Evolutionary conservation across 2,888 invertebrate genomes (phyloP).

Genomic region (Toxonevra muliebris): DNA sequence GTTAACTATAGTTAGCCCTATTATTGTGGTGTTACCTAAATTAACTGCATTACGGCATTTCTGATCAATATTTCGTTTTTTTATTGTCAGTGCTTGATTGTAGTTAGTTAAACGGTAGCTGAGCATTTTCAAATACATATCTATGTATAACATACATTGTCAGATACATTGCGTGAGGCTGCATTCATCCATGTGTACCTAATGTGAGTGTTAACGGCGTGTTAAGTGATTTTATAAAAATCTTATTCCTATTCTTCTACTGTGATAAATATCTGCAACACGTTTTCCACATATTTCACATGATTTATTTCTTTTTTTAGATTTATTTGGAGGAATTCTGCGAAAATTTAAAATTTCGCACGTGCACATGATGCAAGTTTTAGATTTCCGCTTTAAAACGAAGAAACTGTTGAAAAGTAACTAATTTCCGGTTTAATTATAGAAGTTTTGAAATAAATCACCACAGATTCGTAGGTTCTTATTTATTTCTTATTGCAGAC

Average conservation of each 20-base stretch:
- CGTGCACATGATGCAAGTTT: conserved; percentile 43
- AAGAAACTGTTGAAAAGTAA: conserved; percentile 28
- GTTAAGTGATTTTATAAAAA: conserved; percentile 51
- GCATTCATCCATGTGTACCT: conserved; percentile 34
- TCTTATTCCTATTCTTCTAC: conserved; percentile 35
- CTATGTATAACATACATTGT: neutral
- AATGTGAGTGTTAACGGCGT: conserved; percentile 60
- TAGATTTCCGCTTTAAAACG: conserved; percentile 42
- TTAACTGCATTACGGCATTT: no score
- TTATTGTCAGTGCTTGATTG: no score
- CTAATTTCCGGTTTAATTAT: conserved; percentile 41
- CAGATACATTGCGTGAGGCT: neutral
- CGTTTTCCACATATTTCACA: conserved; percentile 57
- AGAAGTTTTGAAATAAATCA: conserved; percentile 40
- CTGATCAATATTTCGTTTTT: no score
- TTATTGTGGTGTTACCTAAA: no score
- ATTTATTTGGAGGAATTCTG: conserved; percentile 12
- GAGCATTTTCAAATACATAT: neutral
- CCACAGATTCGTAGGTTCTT: neutral
- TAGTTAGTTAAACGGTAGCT: no score
- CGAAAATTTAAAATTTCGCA: conserved; percentile 32
- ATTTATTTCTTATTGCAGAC: no score
- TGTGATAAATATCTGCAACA: conserved; percentile 51
- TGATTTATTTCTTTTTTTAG: conserved; percentile 31
- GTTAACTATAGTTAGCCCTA: neutral